Percentiles rank a stretch among this genome's conserved stretches.
Evolutionary conservation across 1,140 invertebrate genomes (phyloP).

Genomic region (Acromyrmex echinatior): DNA sequence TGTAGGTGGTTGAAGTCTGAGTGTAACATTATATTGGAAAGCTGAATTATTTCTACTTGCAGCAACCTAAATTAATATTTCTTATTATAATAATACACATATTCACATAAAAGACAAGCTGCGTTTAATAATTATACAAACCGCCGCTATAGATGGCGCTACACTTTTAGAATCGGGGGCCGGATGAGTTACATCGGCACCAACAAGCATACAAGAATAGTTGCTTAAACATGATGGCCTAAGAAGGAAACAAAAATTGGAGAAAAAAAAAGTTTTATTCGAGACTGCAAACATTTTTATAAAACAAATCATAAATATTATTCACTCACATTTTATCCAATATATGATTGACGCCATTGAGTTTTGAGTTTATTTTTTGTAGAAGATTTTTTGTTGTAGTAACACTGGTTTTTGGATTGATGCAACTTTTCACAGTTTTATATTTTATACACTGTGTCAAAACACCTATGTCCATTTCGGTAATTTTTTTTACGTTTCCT

Average conservation of each 20-base stretch:
- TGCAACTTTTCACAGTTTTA: conserved; percentile 86
- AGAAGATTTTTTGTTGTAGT: conserved; percentile 91
- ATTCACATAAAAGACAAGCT: background rate
- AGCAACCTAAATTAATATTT: conserved; percentile 86
- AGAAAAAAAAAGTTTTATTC: background rate
- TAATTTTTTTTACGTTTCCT: conserved; percentile 90
- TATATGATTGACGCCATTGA: conserved; percentile 94
- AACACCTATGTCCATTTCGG: conserved; percentile 91
- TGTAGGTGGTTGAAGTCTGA: conserved; percentile 89
- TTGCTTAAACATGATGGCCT: conserved; percentile 80
- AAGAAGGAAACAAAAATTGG: background rate
- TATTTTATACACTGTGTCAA: conserved; percentile 94
- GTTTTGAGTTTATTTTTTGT: conserved; percentile 94
- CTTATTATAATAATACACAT: background rate
- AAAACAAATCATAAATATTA: conserved; percentile 29
- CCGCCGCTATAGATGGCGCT: conserved; percentile 95
- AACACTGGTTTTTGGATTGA: too few species aligned
- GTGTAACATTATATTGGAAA: conserved; percentile 91
- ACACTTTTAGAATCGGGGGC: conserved; percentile 89
- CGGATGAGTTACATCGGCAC: conserved; percentile 96
- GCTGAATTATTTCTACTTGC: conserved; percentile 89
- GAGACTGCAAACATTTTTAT: background rate
- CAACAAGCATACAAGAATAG: conserved; percentile 90
- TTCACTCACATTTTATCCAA: conserved; percentile 79
- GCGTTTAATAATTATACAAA: conserved; percentile 76